Percentiles rank a stretch among this genome's conserved stretches.
These are phyloP conservation scores for Girardinichthys multiradiatus DNA, from an alignment of 2,113 vertebrate genomes.

Conservation along the genomic window DNA sequence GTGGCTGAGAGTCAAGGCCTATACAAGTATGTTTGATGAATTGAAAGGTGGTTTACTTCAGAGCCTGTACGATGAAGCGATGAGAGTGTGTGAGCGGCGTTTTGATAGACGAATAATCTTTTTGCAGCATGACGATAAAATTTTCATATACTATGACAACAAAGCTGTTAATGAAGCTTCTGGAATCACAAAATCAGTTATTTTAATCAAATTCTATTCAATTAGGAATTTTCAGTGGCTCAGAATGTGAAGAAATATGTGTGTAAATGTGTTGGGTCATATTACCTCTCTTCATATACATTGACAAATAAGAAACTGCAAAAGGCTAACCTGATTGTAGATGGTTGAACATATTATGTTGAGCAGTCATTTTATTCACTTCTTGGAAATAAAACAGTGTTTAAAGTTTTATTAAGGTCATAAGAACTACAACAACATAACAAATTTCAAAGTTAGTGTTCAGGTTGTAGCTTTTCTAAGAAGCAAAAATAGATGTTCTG, in stretches of 20 bases:
- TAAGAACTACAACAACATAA: constrained; percentile 19
- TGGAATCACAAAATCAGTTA: constrained; percentile 16
- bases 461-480: constrained; percentile 22
- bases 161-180: constrained; percentile 37
- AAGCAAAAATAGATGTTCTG: constrained; percentile 29
- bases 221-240: constrained; percentile 38
- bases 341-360: constrained; percentile 21
- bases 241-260: constrained; percentile 21
- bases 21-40: constrained; percentile 34
- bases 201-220: constrained; percentile 53
- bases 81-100: constrained; percentile 27
- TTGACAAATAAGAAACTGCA: constrained; percentile 25
- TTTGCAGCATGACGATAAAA: constrained; percentile 25
- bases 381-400: constrained; percentile 16
- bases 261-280: constrained; percentile 12
- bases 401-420: constrained; percentile 2
- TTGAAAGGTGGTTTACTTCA: constrained; percentile 58
- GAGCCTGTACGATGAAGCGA: constrained; percentile 50
- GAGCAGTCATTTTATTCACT: constrained; percentile 21
- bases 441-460: constrained; percentile 24
- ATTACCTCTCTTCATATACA: constrained; percentile 27
- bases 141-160: constrained; percentile 39
- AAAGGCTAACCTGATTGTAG: constrained; percentile 22
- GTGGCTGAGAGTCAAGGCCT: constrained; percentile 22
- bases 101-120: constrained; percentile 43